Conservation (phyloP, 1,140 invertebrate species). For the Drosophila athabasca region DNA sequence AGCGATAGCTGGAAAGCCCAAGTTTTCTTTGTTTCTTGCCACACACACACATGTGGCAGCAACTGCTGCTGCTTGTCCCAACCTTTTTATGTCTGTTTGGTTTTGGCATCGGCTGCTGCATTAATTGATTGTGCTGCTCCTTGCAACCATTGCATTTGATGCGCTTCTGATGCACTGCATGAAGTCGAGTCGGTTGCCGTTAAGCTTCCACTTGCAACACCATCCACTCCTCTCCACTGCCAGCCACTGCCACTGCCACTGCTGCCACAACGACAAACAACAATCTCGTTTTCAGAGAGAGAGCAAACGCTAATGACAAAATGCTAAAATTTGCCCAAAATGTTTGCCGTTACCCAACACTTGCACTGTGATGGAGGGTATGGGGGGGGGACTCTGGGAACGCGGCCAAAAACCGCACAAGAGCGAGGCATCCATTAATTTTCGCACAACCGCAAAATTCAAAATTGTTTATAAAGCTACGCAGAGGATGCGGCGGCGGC, state of each 20-base stretch:
- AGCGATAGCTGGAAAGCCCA: constrained; percentile 43
- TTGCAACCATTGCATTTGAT: neutral
- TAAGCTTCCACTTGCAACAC: constrained; percentile 46
- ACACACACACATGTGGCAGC: constrained; percentile 49
- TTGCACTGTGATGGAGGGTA: neutral
- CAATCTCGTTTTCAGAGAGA: constrained; percentile 71
- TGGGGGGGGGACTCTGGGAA: constrained; percentile 41
- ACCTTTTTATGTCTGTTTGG: constrained; percentile 22
- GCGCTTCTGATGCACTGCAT: neutral
- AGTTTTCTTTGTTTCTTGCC: constrained; percentile 56
- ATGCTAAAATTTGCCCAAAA: constrained; percentile 67
- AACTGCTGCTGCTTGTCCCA: constrained; percentile 9
- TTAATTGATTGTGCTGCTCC: constrained; percentile 41
- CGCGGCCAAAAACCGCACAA: constrained; percentile 73
- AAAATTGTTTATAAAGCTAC: constrained; percentile 82
- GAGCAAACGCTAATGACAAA: constrained; percentile 81
- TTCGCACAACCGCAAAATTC: constrained; percentile 80
- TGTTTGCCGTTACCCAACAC: constrained; percentile 14
- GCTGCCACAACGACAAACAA: constrained; percentile 68
- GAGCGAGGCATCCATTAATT: constrained; percentile 81
- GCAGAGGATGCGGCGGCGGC: constrained; percentile 70
- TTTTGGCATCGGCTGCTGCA: constrained; percentile 13
- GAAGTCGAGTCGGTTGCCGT: constrained; percentile 20
- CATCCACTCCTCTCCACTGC: neutral
- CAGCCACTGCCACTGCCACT: neutral